Evolutionary conservation across 2,797 vertebrate genomes (phyloP).

Genomic region (Scarus forsteni): DNA sequence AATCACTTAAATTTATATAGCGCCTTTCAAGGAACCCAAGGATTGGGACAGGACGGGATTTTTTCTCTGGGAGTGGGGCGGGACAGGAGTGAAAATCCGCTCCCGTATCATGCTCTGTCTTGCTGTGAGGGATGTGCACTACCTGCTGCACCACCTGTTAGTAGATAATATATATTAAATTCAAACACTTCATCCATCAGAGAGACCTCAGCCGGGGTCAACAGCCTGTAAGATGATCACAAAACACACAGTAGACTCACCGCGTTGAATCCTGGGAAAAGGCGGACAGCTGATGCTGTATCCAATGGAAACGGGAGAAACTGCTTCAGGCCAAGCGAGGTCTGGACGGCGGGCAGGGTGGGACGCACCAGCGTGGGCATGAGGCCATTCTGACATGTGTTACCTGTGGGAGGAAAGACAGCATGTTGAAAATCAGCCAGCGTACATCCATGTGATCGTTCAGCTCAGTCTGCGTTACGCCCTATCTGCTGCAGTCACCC

Average conservation of each 20-base stretch:
- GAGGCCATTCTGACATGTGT: conserved; percentile 94
- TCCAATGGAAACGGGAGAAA: conserved; percentile 95
- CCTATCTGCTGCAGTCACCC: not conserved
- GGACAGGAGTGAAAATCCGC: no score
- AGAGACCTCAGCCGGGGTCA: conserved; percentile 12
- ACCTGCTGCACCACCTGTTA: no score
- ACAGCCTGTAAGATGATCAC: conserved; percentile 25
- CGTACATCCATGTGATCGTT: not conserved
- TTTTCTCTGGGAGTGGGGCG: no score
- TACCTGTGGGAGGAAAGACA: conserved; percentile 84
- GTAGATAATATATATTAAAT: not conserved
- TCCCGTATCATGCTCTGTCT: no score
- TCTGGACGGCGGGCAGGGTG: conserved; percentile 88
- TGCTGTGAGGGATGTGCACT: no score
- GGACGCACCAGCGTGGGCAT: conserved; percentile 93
- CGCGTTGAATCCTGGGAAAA: conserved; percentile 94
- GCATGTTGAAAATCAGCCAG: conserved; percentile 15
- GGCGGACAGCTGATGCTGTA: conserved; percentile 87
- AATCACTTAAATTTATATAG: no score
- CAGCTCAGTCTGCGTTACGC: conserved; percentile 1
- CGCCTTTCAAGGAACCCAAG: no score
- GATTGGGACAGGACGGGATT: no score
- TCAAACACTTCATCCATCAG: not conserved
- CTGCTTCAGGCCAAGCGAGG: conserved; percentile 92
- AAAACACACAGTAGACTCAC: conserved; percentile 83